A percentile compares a stretch with the other conserved stretches of the same genome.
phyloP scores from a whole-genome alignment of 2,113 vertebrate genomes.

The Chamaea fasciata region DNA sequence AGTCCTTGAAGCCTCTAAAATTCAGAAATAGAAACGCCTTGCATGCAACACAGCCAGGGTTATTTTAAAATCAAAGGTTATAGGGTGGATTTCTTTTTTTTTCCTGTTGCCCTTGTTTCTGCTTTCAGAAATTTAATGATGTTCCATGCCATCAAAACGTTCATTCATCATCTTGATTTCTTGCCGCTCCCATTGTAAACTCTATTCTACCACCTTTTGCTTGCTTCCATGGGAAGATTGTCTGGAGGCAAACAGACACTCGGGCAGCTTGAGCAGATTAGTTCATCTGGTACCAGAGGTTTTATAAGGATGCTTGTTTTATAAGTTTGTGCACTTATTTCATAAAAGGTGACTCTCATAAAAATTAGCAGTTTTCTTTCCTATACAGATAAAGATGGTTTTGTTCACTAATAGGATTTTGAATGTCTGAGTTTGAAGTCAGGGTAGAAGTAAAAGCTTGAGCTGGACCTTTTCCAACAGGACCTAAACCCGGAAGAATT shows the following conservation, averaged over 20 bases:
- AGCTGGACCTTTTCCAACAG: conserved; percentile 55
- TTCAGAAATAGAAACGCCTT: neutral
- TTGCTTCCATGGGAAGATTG: neutral
- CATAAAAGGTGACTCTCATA: neutral
- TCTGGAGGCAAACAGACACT: neutral
- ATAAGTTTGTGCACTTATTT: neutral
- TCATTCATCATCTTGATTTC: conserved; percentile 26
- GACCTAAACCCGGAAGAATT: conserved; percentile 51
- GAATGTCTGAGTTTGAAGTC: neutral
- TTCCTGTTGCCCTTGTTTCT: neutral
- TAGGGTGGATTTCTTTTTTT: neutral
- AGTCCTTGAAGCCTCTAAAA: neutral
- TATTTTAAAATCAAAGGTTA: conserved; percentile 2
- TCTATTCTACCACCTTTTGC: neutral
- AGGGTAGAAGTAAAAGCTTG: conserved; percentile 33
- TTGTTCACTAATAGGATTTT: neutral
- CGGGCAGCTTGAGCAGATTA: neutral
- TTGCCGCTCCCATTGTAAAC: conserved; percentile 10
- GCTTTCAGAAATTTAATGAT: neutral
- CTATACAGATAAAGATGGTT: neutral
- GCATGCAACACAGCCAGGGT: neutral
- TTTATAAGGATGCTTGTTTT: neutral
- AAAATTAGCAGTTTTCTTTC: neutral
- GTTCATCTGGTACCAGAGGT: neutral
- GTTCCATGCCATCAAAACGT: neutral